Percentiles rank a stretch among this genome's conserved stretches.
phyloP scores from a whole-genome alignment of 2,797 vertebrate species.

The Bovichtus diacanthus region DNA sequence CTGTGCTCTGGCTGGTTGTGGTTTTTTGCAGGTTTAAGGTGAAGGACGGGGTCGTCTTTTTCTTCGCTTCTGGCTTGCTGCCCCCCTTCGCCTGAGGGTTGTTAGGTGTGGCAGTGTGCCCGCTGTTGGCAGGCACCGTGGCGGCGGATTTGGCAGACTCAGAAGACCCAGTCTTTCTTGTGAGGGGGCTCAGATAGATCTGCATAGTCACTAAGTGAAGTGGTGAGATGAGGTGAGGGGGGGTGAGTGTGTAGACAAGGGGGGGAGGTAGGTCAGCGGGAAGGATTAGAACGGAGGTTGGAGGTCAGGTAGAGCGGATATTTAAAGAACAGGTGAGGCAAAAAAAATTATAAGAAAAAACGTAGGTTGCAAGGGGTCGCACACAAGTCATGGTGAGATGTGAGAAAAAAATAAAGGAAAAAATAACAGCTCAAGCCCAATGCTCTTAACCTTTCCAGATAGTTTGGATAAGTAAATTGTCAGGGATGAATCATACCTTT shows the following conservation, averaged over 20 bases:
- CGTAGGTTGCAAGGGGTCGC: constrained; percentile 11
- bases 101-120: constrained; percentile 52
- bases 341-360: background rate
- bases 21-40: constrained; percentile 84
- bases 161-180: constrained; percentile 87
- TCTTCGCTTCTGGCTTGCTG: constrained; percentile 45
- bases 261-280: background rate
- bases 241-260: background rate
- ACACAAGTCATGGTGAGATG: constrained; percentile 78
- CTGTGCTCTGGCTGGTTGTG: constrained; percentile 74
- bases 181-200: constrained; percentile 88
- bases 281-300: constrained; percentile 8
- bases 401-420: constrained; percentile 54
- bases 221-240: constrained; percentile 76
- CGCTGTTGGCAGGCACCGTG: constrained; percentile 50
- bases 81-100: constrained; percentile 58
- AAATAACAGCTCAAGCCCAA: constrained; percentile 55
- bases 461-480: background rate
- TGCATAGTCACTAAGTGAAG: constrained; percentile 90
- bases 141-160: constrained; percentile 47
- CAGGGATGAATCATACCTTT: constrained; percentile 92
- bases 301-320: constrained; percentile 11
- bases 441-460: background rate
- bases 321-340: constrained; percentile 17
- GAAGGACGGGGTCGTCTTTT: constrained; percentile 78